Evolutionary conservation across 2,113 vertebrate genomes (phyloP).

Genomic region (Bambusicola thoracicus): DNA sequence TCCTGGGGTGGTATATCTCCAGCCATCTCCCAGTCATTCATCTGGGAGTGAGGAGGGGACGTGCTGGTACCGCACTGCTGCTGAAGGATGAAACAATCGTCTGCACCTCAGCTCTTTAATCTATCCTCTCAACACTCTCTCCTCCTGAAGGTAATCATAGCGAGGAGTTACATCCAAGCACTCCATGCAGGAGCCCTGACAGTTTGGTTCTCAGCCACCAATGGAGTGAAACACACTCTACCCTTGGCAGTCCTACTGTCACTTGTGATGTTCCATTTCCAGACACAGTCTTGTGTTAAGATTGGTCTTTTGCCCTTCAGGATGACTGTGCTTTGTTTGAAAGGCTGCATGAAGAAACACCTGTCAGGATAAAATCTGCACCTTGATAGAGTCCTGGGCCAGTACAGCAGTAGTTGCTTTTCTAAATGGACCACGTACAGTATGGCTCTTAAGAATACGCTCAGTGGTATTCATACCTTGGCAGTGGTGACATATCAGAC

Average conservation of each 20-base stretch:
- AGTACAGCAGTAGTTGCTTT: neutral
- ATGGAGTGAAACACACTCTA: neutral
- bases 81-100: neutral
- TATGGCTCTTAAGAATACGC: neutral
- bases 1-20: neutral
- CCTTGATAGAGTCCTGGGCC: neutral
- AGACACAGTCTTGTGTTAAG: neutral
- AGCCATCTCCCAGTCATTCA: rapidly evolving
- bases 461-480: neutral
- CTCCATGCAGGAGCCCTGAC: neutral
- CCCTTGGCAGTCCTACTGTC: neutral
- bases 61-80: neutral
- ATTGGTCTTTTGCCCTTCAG: neutral
- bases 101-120: neutral
- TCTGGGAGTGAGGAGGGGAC: neutral
- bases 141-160: rapidly evolving
- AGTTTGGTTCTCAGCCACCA: neutral
- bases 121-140: neutral
- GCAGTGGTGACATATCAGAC: neutral
- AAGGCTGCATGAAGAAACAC: neutral
- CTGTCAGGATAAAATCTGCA: neutral
- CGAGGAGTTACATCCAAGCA: neutral
- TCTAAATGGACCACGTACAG: neutral
- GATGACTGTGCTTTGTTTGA: neutral
- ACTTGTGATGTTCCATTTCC: neutral